phyloP scores from a whole-genome alignment of 2,888 invertebrate species.

The Heteromyza rotundicornis region DNA sequence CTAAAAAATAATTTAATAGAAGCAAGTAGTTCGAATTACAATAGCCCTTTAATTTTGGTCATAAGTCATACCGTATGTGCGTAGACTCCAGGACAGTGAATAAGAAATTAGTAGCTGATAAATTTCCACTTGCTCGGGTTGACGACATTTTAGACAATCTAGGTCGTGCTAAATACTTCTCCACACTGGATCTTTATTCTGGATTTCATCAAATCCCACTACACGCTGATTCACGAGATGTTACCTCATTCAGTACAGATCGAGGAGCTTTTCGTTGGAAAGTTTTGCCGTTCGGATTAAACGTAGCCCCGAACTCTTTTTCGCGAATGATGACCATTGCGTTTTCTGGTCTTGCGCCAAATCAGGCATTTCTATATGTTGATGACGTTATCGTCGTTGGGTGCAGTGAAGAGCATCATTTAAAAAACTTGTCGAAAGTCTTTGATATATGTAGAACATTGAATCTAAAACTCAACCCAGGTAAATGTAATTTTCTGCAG shows the following conservation, averaged over 20 bases:
- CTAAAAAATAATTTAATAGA: conserved; percentile 8
- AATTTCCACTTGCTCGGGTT: conserved; percentile 13
- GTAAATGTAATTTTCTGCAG: conserved; percentile 23
- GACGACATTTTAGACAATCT: conserved; percentile 11
- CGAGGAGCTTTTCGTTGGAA: conserved; percentile 14
- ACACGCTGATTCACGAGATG: conserved; percentile 5
- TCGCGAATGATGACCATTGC: conserved; percentile 5
- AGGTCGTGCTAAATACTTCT: conserved; percentile 9
- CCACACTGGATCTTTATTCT: conserved; percentile 12
- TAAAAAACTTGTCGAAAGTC: conserved; percentile 20
- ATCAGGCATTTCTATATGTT: conserved; percentile 11
- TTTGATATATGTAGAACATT: conserved; percentile 18
- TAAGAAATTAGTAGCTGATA: conserved; percentile 9
- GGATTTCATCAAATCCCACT: conserved; percentile 16
- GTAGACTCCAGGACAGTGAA: conserved; percentile 3
- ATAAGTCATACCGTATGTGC: conserved; percentile 13
- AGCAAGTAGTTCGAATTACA: conserved; percentile 10
- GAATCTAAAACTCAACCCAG: conserved; percentile 20
- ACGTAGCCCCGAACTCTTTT: conserved; percentile 10
- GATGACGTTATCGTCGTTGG: conserved; percentile 4
- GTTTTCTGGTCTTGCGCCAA: conserved; percentile 11
- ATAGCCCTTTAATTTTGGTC: conserved; percentile 14
- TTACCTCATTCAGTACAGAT: conserved; percentile 15
- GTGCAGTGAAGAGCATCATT: conserved; percentile 10
- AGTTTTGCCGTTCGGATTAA: conserved; percentile 10